Evolutionary conservation across 2,888 invertebrate species (phyloP).

Genomic region (Thereva unica): DNA sequence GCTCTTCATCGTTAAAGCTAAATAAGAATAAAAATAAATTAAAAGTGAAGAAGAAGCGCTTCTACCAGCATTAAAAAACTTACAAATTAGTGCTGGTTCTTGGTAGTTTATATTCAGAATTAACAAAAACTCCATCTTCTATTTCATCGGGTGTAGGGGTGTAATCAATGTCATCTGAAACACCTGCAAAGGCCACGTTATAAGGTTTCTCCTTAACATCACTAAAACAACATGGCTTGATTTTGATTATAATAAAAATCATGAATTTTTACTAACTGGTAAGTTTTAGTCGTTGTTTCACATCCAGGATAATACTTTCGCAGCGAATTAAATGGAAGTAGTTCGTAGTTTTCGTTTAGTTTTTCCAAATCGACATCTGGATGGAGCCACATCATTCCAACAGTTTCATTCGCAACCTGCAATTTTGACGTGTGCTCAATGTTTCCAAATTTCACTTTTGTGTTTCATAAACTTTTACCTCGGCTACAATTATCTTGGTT

Average conservation of each 20-base stretch:
- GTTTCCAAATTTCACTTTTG: neutral
- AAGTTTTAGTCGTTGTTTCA: neutral
- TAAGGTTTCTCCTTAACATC: too few species aligned
- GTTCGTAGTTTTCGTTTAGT: conserved; percentile 65
- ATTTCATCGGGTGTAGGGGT: too few species aligned
- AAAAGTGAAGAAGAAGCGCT: too few species aligned
- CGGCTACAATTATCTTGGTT: conserved; percentile 64
- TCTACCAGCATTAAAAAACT: too few species aligned
- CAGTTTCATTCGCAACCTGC: conserved; percentile 61
- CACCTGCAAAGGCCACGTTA: too few species aligned
- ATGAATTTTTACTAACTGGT: neutral
- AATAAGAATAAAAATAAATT: too few species aligned
- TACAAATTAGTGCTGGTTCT: too few species aligned
- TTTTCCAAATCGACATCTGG: conserved; percentile 63
- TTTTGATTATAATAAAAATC: neutral
- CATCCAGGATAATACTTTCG: conserved; percentile 56
- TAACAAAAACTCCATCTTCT: too few species aligned
- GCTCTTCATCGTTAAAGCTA: too few species aligned
- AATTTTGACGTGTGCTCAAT: neutral
- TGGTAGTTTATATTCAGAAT: too few species aligned
- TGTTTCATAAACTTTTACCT: conserved; percentile 53
- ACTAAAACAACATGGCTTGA: neutral
- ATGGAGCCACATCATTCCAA: conserved; percentile 67
- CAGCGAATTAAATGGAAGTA: conserved; percentile 64
- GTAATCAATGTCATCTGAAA: too few species aligned